These are phyloP conservation scores for Drosophila sechellia DNA, from an alignment of 1,140 invertebrate species.

Conservation along the genomic window DNA sequence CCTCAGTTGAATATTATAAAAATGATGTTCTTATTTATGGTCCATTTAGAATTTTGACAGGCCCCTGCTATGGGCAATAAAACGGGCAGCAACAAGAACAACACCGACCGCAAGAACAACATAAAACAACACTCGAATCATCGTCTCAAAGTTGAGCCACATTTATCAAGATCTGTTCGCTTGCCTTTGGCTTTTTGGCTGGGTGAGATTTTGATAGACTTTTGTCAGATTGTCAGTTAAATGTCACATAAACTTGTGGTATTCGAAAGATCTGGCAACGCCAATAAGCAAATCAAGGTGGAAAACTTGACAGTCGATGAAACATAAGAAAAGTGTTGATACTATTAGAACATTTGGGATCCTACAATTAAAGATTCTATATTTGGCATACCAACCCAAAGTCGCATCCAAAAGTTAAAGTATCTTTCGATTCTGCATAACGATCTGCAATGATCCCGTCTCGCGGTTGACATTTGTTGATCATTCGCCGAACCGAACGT, in stretches of 20 bases:
- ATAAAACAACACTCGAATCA: slow-evolving; percentile 29
- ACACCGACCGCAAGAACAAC: slow-evolving; percentile 30
- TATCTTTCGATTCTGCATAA: neutral
- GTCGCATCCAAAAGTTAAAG: neutral
- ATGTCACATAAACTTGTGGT: slow-evolving; percentile 36
- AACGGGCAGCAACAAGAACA: slow-evolving; percentile 32
- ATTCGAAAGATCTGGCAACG: slow-evolving; percentile 2
- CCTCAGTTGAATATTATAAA: slow-evolving; percentile 63
- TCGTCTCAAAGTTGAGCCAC: slow-evolving; percentile 29
- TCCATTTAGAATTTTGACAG: slow-evolving; percentile 82
- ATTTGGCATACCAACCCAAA: neutral
- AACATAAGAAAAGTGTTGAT: neutral
- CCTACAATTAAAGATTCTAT: neutral
- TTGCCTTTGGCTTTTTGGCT: slow-evolving; percentile 6
- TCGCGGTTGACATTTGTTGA: slow-evolving; percentile 39
- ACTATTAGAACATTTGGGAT: no score
- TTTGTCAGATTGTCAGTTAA: slow-evolving; percentile 68
- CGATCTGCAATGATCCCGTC: slow-evolving; percentile 22
- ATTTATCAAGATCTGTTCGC: slow-evolving; percentile 67
- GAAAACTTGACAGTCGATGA: neutral
- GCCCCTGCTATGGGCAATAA: slow-evolving; percentile 71
- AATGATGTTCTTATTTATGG: slow-evolving; percentile 84
- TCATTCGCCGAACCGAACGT: slow-evolving; percentile 43
- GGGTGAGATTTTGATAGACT: slow-evolving; percentile 74
- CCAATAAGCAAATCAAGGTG: neutral